These are phyloP conservation scores for Nyctibius grandis DNA, from an alignment of 2,797 vertebrate genomes.

Conservation along the genomic window DNA sequence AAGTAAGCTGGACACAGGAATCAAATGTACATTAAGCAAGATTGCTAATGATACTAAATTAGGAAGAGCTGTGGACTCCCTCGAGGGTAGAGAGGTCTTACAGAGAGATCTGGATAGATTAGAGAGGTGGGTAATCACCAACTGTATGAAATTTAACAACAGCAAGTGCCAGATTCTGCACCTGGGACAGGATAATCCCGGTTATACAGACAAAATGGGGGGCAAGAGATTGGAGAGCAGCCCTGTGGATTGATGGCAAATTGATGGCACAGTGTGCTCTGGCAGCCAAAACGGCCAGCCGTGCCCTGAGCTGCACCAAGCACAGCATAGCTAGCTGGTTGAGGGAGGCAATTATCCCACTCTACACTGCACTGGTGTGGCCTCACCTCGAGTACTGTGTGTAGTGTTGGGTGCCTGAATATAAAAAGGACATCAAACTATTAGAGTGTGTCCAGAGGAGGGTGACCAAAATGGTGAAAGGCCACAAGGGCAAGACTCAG, in stretches of 20 bases:
- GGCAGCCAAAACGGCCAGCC: background rate
- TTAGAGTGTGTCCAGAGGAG: too few relatives aligned
- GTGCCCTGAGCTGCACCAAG: too few relatives aligned
- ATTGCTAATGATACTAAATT: background rate
- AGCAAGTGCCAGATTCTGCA: background rate
- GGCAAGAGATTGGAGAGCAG: background rate
- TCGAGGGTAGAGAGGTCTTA: background rate
- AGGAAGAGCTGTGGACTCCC: background rate
- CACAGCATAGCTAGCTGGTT: too few relatives aligned
- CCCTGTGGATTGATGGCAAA: background rate
- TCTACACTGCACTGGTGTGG: too few relatives aligned
- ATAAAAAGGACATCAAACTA: too few relatives aligned
- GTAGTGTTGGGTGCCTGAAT: too few relatives aligned
- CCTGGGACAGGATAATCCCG: background rate
- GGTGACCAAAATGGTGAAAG: too few relatives aligned
- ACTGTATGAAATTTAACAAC: background rate
- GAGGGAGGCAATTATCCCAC: too few relatives aligned
- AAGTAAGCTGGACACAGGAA: background rate
- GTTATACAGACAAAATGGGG: background rate
- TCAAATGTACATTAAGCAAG: background rate
- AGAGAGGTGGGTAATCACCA: background rate
- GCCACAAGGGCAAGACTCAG: too few relatives aligned
- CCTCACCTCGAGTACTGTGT: too few relatives aligned
- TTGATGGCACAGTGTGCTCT: background rate
- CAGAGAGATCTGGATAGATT: background rate